These are phyloP conservation scores for Pammene fasciana DNA, from an alignment of 2,888 invertebrate species.

Conservation along the genomic window DNA sequence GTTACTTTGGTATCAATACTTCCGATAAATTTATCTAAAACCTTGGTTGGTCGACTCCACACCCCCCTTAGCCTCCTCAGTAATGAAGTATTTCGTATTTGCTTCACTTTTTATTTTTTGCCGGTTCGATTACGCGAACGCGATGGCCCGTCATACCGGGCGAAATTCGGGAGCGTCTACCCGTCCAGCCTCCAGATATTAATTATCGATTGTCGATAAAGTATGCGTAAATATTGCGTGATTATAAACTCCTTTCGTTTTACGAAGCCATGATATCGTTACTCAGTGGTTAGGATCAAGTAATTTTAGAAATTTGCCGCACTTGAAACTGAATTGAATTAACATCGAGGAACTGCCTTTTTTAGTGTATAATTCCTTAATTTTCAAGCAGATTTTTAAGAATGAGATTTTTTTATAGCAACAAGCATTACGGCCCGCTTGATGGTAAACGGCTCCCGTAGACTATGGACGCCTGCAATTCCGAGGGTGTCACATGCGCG, in stretches of 20 bases:
- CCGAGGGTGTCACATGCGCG: too few relatives aligned
- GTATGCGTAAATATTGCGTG: slow-evolving; percentile 74
- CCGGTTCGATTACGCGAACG: slow-evolving; percentile 82
- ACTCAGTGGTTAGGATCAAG: slow-evolving; percentile 39
- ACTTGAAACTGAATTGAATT: slow-evolving; percentile 21
- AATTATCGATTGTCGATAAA: slow-evolving; percentile 83
- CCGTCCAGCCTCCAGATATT: slow-evolving; percentile 79
- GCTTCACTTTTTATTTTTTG: slow-evolving; percentile 83
- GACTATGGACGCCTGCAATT: too few relatives aligned
- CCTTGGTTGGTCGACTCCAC: slow-evolving; percentile 59
- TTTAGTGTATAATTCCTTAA: background rate
- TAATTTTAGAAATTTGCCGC: slow-evolving; percentile 41
- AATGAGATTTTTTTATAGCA: background rate
- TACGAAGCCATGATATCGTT: slow-evolving; percentile 44
- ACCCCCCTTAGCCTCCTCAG: slow-evolving; percentile 56
- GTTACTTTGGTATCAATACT: too few relatives aligned
- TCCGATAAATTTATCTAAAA: too few relatives aligned
- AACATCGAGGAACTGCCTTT: background rate
- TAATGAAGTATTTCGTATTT: slow-evolving; percentile 84
- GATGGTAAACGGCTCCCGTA: too few relatives aligned
- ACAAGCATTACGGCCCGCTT: too few relatives aligned
- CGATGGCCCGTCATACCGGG: slow-evolving; percentile 79
- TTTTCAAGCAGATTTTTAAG: background rate
- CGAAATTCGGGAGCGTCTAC: slow-evolving; percentile 83
- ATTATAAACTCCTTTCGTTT: slow-evolving; percentile 52